These are phyloP conservation scores for Philypnodon macrostomus DNA, from an alignment of 2,797 vertebrate genomes.

Conservation along the genomic window DNA sequence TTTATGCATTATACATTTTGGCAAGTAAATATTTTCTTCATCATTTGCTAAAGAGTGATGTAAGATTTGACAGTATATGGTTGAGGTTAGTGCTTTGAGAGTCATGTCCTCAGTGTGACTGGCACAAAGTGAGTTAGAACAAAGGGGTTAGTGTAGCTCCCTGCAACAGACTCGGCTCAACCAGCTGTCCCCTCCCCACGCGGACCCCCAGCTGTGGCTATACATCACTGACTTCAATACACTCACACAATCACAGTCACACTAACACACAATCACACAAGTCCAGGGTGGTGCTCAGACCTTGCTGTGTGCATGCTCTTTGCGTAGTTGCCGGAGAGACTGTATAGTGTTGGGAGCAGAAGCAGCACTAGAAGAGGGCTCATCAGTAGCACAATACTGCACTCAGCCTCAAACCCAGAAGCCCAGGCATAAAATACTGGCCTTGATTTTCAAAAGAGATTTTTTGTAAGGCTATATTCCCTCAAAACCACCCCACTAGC, in stretches of 20 bases:
- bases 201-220: constrained; percentile 63
- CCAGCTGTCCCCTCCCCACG: constrained; percentile 75
- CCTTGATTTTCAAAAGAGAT: constrained; percentile 18
- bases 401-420: constrained; percentile 43
- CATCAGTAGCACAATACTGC: constrained; percentile 36
- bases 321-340: constrained; percentile 13
- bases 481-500: no score
- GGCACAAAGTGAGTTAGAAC: constrained; percentile 71
- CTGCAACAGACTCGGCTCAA: constrained; percentile 60
- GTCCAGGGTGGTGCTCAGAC: constrained; percentile 24
- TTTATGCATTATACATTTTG: no score
- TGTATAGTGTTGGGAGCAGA: constrained; percentile 35
- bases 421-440: constrained; percentile 12
- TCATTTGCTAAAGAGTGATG: no score
- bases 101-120: constrained; percentile 65
- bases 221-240: constrained; percentile 61
- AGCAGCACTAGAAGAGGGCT: constrained; percentile 25
- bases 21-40: no score
- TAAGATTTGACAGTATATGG: background rate
- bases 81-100: constrained; percentile 50
- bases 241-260: no score
- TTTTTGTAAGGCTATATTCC: no score
- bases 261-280: constrained; percentile 15
- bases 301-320: constrained; percentile 38
- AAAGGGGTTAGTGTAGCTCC: constrained; percentile 74